phyloP scores from a whole-genome alignment of 2,113 vertebrate genomes.

The Columbina picui region DNA sequence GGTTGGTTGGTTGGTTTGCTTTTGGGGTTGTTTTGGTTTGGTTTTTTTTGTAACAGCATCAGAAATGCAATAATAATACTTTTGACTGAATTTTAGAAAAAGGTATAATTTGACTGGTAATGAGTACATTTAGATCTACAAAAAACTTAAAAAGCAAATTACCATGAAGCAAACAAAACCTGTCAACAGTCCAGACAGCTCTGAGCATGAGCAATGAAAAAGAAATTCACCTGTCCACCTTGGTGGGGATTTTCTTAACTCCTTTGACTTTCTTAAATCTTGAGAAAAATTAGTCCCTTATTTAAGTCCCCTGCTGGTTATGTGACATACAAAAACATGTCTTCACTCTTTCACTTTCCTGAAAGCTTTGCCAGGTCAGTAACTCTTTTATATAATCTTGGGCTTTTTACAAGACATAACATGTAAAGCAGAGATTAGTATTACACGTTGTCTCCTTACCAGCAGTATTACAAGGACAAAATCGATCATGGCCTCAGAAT shows the following conservation, averaged over 20 bases:
- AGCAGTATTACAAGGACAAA: neutral
- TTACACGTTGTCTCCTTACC: neutral
- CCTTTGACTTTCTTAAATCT: neutral
- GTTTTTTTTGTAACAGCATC: neutral
- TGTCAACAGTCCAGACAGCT: neutral
- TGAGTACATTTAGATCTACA: neutral
- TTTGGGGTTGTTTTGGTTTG: too few species aligned
- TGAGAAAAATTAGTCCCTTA: neutral
- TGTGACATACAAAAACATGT: neutral
- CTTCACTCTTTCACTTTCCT: neutral
- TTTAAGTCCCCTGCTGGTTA: neutral
- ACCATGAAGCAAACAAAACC: neutral
- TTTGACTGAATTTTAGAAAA: neutral
- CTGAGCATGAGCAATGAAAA: neutral
- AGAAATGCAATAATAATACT: neutral
- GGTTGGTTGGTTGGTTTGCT: too few species aligned
- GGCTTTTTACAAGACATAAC: neutral
- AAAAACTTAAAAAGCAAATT: neutral
- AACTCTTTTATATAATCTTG: neutral
- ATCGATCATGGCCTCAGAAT: neutral
- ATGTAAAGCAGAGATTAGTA: neutral
- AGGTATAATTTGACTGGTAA: neutral
- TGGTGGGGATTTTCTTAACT: neutral
- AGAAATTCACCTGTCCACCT: neutral
- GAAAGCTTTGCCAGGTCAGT: neutral